These are phyloP conservation scores for Fragum whitleyi DNA, from an alignment of 2,888 invertebrate species.

Conservation along the genomic window DNA sequence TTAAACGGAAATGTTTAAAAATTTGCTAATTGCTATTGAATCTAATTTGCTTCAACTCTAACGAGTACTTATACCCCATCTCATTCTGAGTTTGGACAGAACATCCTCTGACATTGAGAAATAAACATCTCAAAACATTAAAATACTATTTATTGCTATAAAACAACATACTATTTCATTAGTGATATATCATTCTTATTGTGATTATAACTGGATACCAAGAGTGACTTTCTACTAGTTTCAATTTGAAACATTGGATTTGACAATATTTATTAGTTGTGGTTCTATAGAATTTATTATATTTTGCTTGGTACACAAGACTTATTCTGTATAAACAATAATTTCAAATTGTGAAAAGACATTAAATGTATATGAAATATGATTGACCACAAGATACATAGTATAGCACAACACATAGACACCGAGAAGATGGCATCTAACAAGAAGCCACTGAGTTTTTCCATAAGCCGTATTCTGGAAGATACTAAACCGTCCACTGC, in stretches of 20 bases:
- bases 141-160: not conserved
- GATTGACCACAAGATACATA: slow-evolving; percentile 21
- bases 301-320: too few species aligned
- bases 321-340: too few species aligned
- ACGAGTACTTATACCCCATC: slow-evolving; percentile 36
- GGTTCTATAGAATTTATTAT: too few species aligned
- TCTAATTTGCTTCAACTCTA: slow-evolving; percentile 38
- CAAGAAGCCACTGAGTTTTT: slow-evolving; percentile 55
- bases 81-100: slow-evolving; percentile 4
- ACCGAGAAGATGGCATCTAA: slow-evolving; percentile 23
- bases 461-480: slow-evolving; percentile 59
- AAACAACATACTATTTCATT: too few species aligned
- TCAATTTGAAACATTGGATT: too few species aligned
- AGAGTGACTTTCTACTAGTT: too few species aligned
- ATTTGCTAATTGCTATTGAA: slow-evolving; percentile 46
- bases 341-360: too few species aligned
- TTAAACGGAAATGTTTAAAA: slow-evolving; percentile 16
- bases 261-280: too few species aligned
- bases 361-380: slow-evolving; percentile 2
- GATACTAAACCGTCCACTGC: slow-evolving; percentile 11
- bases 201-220: too few species aligned
- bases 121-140: slow-evolving; percentile 9
- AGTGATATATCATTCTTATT: too few species aligned
- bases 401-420: not conserved
- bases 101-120: slow-evolving; percentile 21